Evolutionary conservation across 2,888 invertebrate genomes (phyloP).

Genomic region (Drosophila leonis): DNA sequence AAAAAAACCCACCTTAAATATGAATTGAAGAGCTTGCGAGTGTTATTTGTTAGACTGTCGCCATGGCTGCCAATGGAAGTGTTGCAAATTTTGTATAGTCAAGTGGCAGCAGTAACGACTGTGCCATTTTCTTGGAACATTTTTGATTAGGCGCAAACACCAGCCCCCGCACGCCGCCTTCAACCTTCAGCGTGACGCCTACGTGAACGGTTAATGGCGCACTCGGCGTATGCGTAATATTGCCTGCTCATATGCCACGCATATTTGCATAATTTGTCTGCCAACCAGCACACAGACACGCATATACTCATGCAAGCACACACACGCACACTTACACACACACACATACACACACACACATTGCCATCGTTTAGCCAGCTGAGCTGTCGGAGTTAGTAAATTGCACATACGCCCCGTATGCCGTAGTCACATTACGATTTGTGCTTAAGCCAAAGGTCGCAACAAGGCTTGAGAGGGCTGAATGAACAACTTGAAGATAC

Average conservation of each 20-base stretch:
- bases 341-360: neutral
- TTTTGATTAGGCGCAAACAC: conserved; percentile 67
- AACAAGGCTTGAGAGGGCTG: neutral
- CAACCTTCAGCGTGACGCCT: conserved; percentile 3
- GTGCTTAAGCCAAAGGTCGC: conserved; percentile 19
- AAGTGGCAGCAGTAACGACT: conserved; percentile 37
- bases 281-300: conserved; percentile 12
- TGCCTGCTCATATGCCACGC: conserved; percentile 67
- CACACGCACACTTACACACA: neutral
- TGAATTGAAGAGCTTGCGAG: neutral
- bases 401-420: conserved; percentile 74
- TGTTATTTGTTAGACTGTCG: conserved; percentile 6
- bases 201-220: conserved; percentile 67
- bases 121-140: conserved; percentile 50
- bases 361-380: conserved; percentile 68
- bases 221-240: conserved; percentile 77
- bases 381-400: conserved; percentile 77
- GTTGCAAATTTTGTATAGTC: conserved; percentile 30
- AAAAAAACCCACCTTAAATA: too few species aligned
- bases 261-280: conserved; percentile 77
- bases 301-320: neutral
- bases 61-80: conserved; percentile 14
- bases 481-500: neutral
- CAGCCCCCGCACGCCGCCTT: neutral
- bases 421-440: conserved; percentile 39